Percentiles rank a stretch among this genome's conserved stretches.
phyloP scores from a whole-genome alignment of 2,888 invertebrate species.

The Noctua comes region DNA sequence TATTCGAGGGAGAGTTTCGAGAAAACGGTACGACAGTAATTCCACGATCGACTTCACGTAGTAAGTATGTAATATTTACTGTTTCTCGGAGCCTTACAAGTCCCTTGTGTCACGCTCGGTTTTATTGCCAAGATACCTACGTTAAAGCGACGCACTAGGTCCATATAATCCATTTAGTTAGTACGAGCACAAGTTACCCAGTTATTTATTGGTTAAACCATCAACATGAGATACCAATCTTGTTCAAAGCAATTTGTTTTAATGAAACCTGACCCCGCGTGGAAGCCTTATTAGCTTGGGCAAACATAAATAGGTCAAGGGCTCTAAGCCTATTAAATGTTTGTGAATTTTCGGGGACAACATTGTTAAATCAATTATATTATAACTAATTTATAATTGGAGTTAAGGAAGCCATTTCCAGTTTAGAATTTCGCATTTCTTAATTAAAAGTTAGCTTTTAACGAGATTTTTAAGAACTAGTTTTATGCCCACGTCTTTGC shows the following conservation, averaged over 20 bases:
- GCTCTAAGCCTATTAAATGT: constrained; percentile 1
- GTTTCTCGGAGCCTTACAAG: constrained; percentile 1
- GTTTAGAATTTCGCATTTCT: background rate
- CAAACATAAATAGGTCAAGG: constrained; percentile 21
- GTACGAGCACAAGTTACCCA: background rate
- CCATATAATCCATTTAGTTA: constrained; percentile 16
- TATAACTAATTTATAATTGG: background rate
- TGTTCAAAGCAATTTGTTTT: constrained; percentile 36
- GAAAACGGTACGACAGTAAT: background rate
- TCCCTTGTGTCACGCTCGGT: background rate
- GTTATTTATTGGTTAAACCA: constrained; percentile 32
- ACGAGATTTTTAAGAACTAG: background rate
- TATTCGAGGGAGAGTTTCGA: background rate
- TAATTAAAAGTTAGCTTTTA: background rate
- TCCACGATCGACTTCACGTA: constrained; percentile 3
- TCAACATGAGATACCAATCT: constrained; percentile 21
- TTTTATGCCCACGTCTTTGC: background rate
- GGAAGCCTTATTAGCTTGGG: constrained; percentile 26
- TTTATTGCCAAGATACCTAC: constrained; percentile 25
- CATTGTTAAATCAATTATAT: background rate
- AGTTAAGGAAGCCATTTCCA: background rate
- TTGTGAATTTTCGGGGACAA: constrained; percentile 3
- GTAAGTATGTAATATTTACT: constrained; percentile 23
- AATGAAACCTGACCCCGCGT: constrained; percentile 20
- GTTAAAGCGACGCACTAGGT: background rate